Conservation (phyloP, 2,113 vertebrate genomes). For the Platysteira castanea region DNA sequence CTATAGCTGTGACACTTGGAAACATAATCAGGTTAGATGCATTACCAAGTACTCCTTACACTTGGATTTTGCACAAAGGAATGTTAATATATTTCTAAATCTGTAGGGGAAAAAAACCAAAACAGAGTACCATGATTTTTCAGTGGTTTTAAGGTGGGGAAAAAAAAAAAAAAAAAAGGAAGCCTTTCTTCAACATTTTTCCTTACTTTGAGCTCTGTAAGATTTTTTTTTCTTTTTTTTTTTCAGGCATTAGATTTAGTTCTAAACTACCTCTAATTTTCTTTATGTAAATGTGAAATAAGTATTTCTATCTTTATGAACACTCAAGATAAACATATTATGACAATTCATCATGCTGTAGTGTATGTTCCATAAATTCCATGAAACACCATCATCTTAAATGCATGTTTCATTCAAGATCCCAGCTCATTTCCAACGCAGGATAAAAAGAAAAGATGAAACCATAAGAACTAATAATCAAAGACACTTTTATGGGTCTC, state of each 20-base stretch:
- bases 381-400: background rate
- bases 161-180: too few relatives aligned
- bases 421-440: background rate
- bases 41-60: background rate
- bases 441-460: background rate
- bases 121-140: background rate
- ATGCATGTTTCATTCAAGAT: background rate
- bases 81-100: background rate
- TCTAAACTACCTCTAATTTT: background rate
- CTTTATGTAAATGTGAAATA: background rate
- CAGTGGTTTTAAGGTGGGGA: background rate
- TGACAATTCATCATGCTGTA: background rate
- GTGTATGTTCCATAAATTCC: background rate
- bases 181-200: background rate
- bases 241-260: background rate
- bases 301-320: background rate
- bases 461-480: constrained; percentile 38
- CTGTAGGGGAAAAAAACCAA: background rate
- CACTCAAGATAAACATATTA: background rate
- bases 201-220: background rate
- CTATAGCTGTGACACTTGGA: background rate
- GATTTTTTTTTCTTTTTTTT: background rate
- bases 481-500: constrained; percentile 39
- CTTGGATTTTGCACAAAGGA: background rate
- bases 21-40: background rate